Conservation (phyloP, 2,797 vertebrate genomes). For the Oreochromis grahami region DNA sequence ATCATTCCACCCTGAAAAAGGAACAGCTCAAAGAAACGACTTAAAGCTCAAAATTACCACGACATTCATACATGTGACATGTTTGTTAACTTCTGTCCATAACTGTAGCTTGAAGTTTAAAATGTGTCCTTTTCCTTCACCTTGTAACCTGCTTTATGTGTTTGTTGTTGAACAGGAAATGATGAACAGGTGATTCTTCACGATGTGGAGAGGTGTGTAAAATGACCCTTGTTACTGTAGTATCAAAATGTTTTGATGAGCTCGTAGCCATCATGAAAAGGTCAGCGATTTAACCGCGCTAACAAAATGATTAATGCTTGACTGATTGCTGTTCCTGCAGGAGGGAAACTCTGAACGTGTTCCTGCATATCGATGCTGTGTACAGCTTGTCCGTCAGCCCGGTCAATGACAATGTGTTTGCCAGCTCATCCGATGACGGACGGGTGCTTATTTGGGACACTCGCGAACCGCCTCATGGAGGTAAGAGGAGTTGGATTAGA, state of each 20-base stretch:
- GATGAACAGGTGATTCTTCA: constrained; percentile 99
- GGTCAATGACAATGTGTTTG: constrained; percentile 97
- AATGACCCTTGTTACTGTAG: neutral
- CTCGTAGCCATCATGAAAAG: neutral
- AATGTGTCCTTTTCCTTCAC: neutral
- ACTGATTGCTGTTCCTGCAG: constrained; percentile 62
- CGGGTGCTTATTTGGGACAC: constrained; percentile 98
- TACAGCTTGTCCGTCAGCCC: constrained; percentile 97
- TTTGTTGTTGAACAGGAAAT: constrained; percentile 82
- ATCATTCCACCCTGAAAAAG: neutral
- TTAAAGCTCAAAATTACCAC: neutral
- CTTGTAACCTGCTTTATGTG: constrained; percentile 3
- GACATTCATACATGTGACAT: neutral
- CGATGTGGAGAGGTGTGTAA: constrained; percentile 90
- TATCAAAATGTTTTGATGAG: neutral
- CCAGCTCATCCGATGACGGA: constrained; percentile 97
- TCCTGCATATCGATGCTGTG: constrained; percentile 96
- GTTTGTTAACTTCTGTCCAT: neutral
- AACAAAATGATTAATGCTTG: neutral
- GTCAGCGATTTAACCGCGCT: neutral
- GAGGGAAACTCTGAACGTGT: constrained; percentile 93
- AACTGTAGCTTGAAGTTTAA: neutral
- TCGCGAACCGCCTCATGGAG: constrained; percentile 91
- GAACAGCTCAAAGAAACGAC: neutral
- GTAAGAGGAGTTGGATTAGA: constrained; percentile 55